These are phyloP conservation scores for Musca domestica DNA, from an alignment of 1,140 invertebrate genomes.

Conservation along the genomic window DNA sequence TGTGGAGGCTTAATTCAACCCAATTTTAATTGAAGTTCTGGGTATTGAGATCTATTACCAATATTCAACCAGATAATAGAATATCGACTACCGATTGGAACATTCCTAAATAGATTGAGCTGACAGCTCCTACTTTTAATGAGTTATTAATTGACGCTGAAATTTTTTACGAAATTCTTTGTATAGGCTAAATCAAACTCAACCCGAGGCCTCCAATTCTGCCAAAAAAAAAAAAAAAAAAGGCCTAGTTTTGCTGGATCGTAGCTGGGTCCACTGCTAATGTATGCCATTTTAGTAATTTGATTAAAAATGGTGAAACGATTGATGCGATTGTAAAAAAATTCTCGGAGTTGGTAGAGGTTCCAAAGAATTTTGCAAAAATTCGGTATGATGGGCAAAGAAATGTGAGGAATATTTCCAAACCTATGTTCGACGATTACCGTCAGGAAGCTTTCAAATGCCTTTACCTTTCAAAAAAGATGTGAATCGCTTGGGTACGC, in stretches of 20 bases:
- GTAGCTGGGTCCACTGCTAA: too few species aligned
- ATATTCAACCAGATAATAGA: background rate
- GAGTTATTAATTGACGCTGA: background rate
- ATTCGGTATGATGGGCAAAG: constrained; percentile 18
- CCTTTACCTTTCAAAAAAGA: constrained; percentile 30
- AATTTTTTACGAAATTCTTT: too few species aligned
- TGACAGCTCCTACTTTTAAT: constrained; percentile 37
- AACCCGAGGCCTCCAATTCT: background rate
- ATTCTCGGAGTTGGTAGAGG: constrained; percentile 45
- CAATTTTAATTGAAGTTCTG: background rate
- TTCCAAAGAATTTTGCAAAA: constrained; percentile 11
- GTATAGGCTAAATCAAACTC: too few species aligned
- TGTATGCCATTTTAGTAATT: background rate
- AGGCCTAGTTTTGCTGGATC: too few species aligned
- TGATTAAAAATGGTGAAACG: too few species aligned
- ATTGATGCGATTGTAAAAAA: too few species aligned
- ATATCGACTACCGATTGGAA: constrained; percentile 15
- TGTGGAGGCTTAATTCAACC: background rate
- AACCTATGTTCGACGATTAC: background rate
- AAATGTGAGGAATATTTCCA: constrained; percentile 25
- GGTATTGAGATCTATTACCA: constrained; percentile 5
- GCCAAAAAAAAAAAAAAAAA: too few species aligned
- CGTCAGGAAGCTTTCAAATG: too few species aligned
- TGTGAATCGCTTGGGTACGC: constrained; percentile 37
- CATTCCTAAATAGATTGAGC: constrained; percentile 28